A percentile compares a stretch with the other conserved stretches of the same genome.
phyloP scores from a whole-genome alignment of 2,888 invertebrate genomes.

The Lasius fuliginosus region DNA sequence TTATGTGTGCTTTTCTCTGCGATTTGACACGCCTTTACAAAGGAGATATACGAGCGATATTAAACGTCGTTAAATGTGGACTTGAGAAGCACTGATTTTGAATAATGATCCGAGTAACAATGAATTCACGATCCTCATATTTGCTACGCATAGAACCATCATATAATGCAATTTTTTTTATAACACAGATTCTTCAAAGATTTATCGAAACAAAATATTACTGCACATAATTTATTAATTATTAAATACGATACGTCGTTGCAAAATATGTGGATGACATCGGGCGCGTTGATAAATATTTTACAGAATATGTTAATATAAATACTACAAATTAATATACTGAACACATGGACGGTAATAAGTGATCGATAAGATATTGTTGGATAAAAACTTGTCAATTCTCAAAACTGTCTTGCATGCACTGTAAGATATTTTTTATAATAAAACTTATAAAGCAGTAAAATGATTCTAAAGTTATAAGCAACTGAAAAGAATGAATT shows the following conservation, averaged over 20 bases:
- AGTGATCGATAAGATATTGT: neutral
- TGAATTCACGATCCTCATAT: neutral
- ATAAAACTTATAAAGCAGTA: neutral
- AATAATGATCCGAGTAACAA: conserved; percentile 11
- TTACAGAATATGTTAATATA: neutral
- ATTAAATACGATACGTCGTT: conserved; percentile 1
- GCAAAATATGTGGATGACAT: conserved; percentile 33
- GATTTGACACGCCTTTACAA: conserved; percentile 24
- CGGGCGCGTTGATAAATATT: neutral
- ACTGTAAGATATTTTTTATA: neutral
- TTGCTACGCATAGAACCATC: neutral
- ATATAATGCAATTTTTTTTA: neutral
- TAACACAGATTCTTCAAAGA: neutral
- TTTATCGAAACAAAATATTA: neutral
- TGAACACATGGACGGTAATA: neutral
- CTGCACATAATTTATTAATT: neutral
- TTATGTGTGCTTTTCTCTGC: conserved; percentile 22
- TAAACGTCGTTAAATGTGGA: neutral
- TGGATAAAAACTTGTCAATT: neutral
- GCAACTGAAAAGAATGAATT: conserved; percentile 10
- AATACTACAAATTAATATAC: conserved; percentile 27
- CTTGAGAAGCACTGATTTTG: conserved; percentile 24
- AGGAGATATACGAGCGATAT: conserved; percentile 3
- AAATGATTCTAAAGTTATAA: neutral
- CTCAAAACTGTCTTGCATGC: conserved; percentile 25